A percentile compares a stretch with the other conserved stretches of the same genome.
Conservation (phyloP, 2,888 invertebrate species). For the Athripsodes cinereus region DNA sequence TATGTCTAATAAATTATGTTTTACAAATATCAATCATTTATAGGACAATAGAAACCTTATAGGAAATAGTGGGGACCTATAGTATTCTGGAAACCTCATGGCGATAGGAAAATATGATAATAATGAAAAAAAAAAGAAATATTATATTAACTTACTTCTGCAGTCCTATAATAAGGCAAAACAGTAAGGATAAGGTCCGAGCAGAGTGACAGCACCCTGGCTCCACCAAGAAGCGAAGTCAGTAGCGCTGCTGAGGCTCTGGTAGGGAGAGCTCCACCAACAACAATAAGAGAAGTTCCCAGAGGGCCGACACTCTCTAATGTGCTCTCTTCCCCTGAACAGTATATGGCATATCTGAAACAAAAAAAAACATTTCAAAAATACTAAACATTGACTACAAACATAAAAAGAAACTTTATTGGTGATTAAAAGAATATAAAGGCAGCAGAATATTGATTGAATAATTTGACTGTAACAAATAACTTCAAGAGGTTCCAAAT, state of each 20-base stretch:
- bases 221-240: conserved; percentile 67
- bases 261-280: conserved; percentile 68
- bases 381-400: too few relatives aligned
- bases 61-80: too few relatives aligned
- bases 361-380: conserved; percentile 2
- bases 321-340: conserved; percentile 38
- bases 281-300: conserved; percentile 66
- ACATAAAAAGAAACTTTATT: too few relatives aligned
- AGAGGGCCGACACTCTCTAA: conserved; percentile 53
- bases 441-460: background rate
- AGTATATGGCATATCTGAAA: conserved; percentile 42
- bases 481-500: too few relatives aligned
- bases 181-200: conserved; percentile 74
- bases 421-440: too few relatives aligned
- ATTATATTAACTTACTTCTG: conserved; percentile 53
- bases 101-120: too few relatives aligned
- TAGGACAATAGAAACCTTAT: too few relatives aligned
- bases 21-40: too few relatives aligned
- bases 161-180: conserved; percentile 75
- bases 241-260: conserved; percentile 61
- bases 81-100: too few relatives aligned
- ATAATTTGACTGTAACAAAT: too few relatives aligned
- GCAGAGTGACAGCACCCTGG: conserved; percentile 70
- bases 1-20: too few relatives aligned
- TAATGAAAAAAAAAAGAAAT: too few relatives aligned